phyloP scores from a whole-genome alignment of 2,797 vertebrate genomes.

The Phataginus tetradactyla region DNA sequence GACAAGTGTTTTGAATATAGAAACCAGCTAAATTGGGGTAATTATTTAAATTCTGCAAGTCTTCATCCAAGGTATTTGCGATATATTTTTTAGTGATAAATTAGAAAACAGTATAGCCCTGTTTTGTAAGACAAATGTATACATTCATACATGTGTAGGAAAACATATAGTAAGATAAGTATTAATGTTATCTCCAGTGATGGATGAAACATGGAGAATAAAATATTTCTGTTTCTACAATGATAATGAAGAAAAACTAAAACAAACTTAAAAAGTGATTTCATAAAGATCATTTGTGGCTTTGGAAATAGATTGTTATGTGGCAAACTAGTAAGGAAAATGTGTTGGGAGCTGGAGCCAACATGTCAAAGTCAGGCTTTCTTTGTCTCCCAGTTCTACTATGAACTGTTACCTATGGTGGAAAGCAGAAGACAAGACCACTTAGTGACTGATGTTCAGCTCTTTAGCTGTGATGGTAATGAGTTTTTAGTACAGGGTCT shows the following conservation, averaged over 20 bases:
- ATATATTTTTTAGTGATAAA: background rate
- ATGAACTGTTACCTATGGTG: background rate
- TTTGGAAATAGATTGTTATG: conserved; percentile 37
- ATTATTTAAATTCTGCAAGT: background rate
- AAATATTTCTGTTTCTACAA: background rate
- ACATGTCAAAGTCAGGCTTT: background rate
- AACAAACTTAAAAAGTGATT: background rate
- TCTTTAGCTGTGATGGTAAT: background rate
- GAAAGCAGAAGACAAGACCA: background rate
- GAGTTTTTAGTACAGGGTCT: background rate
- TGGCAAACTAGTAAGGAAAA: conserved; percentile 13
- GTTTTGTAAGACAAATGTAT: background rate
- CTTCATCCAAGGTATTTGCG: background rate
- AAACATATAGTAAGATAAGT: background rate
- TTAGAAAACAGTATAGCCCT: background rate
- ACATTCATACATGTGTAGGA: background rate
- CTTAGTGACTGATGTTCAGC: background rate
- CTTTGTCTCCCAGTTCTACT: background rate
- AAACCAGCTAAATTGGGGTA: background rate
- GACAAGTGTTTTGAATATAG: conserved; percentile 17
- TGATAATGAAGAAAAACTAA: conserved; percentile 25
- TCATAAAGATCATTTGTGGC: background rate
- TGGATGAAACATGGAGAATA: background rate
- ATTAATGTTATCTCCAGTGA: background rate
- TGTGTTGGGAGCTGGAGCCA: background rate